Evolutionary conservation across 2,113 vertebrate species (phyloP).

Genomic region (Globicephala melas): DNA sequence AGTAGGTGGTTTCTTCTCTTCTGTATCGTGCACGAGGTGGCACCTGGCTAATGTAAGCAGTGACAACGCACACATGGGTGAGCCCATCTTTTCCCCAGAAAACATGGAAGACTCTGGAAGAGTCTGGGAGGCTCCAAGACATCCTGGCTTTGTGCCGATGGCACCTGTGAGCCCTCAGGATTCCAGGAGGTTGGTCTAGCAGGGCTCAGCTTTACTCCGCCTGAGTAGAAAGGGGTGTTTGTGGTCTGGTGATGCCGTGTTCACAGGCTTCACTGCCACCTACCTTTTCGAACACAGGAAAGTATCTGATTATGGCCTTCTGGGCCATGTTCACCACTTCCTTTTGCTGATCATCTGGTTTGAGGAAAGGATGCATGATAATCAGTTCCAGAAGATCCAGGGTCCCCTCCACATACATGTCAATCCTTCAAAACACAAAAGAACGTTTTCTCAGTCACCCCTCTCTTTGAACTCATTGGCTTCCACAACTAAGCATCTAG

Average conservation of each 20-base stretch:
- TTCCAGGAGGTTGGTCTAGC: background rate
- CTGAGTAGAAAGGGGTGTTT: background rate
- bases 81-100: background rate
- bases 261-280: background rate
- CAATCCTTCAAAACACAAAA: conserved; percentile 83
- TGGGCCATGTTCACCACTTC: conserved; percentile 77
- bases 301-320: conserved; percentile 86
- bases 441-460: background rate
- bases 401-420: conserved; percentile 89
- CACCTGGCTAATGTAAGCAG: background rate
- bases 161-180: background rate
- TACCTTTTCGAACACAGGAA: conserved; percentile 94
- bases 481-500: background rate
- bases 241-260: background rate
- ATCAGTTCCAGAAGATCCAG: conserved; percentile 87
- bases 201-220: background rate
- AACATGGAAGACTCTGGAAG: background rate
- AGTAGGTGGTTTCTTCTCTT: background rate
- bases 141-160: background rate
- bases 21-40: background rate
- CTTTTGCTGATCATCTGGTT: conserved; percentile 76
- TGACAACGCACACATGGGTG: accelerated
- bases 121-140: background rate
- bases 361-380: conserved; percentile 79
- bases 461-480: background rate